Evolutionary conservation across 2,113 vertebrate genomes (phyloP).

Genomic region (Indri indri): DNA sequence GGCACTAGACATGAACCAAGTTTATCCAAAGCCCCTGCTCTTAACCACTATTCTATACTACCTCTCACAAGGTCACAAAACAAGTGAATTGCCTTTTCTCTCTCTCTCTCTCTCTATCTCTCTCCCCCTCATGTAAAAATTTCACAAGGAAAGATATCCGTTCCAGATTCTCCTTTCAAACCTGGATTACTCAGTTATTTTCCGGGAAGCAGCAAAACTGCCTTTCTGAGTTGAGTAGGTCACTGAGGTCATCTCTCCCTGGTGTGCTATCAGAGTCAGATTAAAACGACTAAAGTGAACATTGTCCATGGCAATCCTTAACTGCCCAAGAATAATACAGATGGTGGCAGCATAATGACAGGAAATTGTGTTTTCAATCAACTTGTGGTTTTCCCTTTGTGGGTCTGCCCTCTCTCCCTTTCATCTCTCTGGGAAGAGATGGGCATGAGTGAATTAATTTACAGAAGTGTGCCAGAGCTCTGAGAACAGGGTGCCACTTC

Average conservation of each 20-base stretch:
- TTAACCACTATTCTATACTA: background rate
- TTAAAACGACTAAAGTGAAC: background rate
- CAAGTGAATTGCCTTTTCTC: background rate
- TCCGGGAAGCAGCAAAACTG: background rate
- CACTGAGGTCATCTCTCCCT: background rate
- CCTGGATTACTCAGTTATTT: background rate
- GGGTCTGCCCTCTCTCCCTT: background rate
- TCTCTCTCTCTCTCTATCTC: too few relatives aligned
- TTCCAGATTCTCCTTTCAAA: background rate
- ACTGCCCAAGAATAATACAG: background rate
- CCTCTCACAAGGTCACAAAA: background rate
- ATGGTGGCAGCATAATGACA: background rate
- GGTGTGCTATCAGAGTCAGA: background rate
- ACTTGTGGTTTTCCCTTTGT: background rate
- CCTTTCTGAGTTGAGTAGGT: background rate
- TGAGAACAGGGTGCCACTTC: background rate
- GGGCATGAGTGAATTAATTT: background rate
- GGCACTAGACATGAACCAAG: background rate
- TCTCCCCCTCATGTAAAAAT: background rate
- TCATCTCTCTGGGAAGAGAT: background rate
- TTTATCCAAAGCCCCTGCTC: background rate
- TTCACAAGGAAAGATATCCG: conserved; percentile 3
- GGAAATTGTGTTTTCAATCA: background rate
- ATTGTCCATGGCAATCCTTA: background rate
- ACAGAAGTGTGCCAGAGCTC: background rate